phyloP scores from a whole-genome alignment of 2,888 invertebrate genomes.

The Hydraecia micacea region DNA sequence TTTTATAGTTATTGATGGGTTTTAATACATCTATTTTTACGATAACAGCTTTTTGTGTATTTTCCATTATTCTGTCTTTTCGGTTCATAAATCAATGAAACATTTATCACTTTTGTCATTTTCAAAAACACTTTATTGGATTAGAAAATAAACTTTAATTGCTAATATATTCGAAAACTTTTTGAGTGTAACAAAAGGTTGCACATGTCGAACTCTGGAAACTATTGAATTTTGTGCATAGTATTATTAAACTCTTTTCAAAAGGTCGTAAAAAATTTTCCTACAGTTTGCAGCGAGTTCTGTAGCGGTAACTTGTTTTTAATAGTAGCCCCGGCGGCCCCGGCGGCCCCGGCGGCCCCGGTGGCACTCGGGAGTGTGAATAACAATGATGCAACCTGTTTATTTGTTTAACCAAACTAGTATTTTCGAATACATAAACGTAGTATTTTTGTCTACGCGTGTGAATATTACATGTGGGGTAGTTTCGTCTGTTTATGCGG shows the following conservation, averaged over 20 bases:
- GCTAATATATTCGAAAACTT: constrained; percentile 33
- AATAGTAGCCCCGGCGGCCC: constrained; percentile 25
- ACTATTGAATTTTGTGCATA: constrained; percentile 41
- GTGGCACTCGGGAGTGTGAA: constrained; percentile 46
- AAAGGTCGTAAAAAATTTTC: constrained; percentile 36
- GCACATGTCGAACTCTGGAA: constrained; percentile 3
- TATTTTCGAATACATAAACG: constrained; percentile 43
- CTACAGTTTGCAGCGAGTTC: constrained; percentile 6
- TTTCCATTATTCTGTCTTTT: constrained; percentile 28
- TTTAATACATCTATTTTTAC: constrained; percentile 38
- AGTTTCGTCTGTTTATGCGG: constrained; percentile 51
- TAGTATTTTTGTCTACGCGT: constrained; percentile 56
- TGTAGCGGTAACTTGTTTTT: constrained; percentile 50
- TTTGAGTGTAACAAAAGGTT: constrained; percentile 24
- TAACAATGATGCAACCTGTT: constrained; percentile 62
- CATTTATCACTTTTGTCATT: constrained; percentile 22
- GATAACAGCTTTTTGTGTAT: constrained; percentile 32
- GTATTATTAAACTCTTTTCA: constrained; percentile 32
- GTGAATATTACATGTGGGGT: constrained; percentile 59
- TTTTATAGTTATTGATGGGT: constrained; percentile 50
- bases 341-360: too few relatives aligned
- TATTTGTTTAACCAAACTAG: constrained; percentile 59
- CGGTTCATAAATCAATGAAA: constrained; percentile 39
- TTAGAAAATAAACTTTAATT: constrained; percentile 16
- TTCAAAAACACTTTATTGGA: constrained; percentile 32